phyloP scores from a whole-genome alignment of 2,888 invertebrate genomes.

The Nomada ferruginata region DNA sequence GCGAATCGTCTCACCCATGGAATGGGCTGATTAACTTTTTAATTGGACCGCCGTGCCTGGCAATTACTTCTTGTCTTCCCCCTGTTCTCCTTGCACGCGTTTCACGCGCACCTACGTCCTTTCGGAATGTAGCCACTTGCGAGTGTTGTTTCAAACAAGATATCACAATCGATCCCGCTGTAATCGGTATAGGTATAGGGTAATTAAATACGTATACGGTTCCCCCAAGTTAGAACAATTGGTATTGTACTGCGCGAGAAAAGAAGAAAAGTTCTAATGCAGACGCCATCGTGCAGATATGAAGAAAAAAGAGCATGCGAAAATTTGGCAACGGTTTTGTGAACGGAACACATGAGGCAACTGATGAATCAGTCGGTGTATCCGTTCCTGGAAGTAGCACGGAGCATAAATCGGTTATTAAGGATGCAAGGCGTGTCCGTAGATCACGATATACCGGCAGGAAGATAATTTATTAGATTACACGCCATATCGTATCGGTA shows the following conservation, averaged over 20 bases:
- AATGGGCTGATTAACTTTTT: conserved; percentile 82
- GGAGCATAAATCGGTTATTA: conserved; percentile 41
- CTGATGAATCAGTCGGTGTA: conserved; percentile 9
- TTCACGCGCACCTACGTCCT: conserved; percentile 18
- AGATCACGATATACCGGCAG: conserved; percentile 28
- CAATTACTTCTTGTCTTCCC: conserved; percentile 76
- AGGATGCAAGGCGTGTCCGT: conserved; percentile 35
- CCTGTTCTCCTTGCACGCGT: conserved; percentile 44
- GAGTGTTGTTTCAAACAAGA: conserved; percentile 33
- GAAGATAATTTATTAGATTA: conserved; percentile 36
- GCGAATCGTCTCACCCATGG: conserved; percentile 43
- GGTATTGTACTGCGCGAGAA: neutral
- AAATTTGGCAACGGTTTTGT: neutral
- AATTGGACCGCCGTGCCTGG: conserved; percentile 80
- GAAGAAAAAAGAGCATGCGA: neutral
- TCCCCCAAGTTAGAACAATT: no score
- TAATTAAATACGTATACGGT: no score
- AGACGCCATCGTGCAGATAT: neutral
- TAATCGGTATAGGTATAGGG: no score
- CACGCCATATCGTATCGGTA: conserved; percentile 7
- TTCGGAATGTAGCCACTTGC: neutral
- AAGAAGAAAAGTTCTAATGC: neutral
- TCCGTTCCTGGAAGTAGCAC: conserved; percentile 42
- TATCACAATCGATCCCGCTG: conserved; percentile 20
- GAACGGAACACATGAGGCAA: neutral